Evolutionary conservation across 2,797 vertebrate species (phyloP), one percentile per base, ranked within the genome.

Genomic region (Myotis vivesi): DNA sequence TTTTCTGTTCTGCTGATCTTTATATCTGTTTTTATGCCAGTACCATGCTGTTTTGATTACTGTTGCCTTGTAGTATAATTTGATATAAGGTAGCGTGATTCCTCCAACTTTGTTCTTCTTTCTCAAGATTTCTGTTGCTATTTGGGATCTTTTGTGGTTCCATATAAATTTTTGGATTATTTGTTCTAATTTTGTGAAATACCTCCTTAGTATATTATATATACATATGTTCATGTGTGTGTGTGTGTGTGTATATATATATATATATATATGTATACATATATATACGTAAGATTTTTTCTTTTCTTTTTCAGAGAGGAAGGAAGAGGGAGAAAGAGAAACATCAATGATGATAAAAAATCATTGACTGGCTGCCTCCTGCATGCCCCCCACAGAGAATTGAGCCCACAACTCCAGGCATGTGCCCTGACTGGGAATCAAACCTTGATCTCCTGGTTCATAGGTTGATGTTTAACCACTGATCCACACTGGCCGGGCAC

Each of bases 251-350:
- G 4, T 46, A 13, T 46, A 11, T 57, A 19, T 57, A 25, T 25
- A 19, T 1, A 0, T 46, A 13, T 46, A 11, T 57, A 19, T 57
- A 25, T 25, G 7, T 1, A 0, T 57, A 3, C 4, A 8, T 55
- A 15, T 49, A 13, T 46, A 15, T 49, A 15, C 5, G 53, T 55
- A 23, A 22, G 20, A 23, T 55, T 55, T 49, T 53, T 53, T 57
- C 22, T 55, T 55, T 55, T 55, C 53, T 57, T 57, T 57, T 57
- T 10, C 55, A 69, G 28, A 30, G 28, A 62, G 25, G 25, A 30
- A 62, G 13, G 12, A 30, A 62, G 28, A 62, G 59, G 59, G 59
- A 44, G 44, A 44, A 44, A 62, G 28, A 62, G 59, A 62, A 62
- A 62, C 59, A 62, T 30, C 5, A 30, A 62, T 62, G 25, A 62